Base-by-base conservation (phyloP, 1,140 invertebrate genomes). In the Ooceraea biroi region DNA sequence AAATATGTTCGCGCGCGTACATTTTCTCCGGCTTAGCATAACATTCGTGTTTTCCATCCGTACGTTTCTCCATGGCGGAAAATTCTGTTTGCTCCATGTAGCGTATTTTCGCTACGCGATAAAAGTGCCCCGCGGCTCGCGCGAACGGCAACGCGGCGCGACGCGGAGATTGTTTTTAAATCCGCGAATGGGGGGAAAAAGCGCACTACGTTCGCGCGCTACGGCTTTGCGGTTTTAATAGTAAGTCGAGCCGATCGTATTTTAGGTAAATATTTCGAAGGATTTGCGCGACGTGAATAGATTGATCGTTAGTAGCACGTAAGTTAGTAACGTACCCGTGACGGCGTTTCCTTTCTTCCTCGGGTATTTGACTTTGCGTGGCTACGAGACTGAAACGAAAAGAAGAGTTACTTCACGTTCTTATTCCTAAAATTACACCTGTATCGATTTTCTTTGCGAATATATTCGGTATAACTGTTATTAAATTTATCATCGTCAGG, bases 61-160 rank as follows among this genome's bases (percentile, higher is more conserved):
- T 80, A 65, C 76, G 50, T 80, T 80, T 80, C 46, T 77, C 76
- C 57, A 71, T 69, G 50, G 76, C 76, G 52, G 76, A 80, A 78
- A 80, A 80, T 71, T 57, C 65, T 80, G 50, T 80, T 80, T 80
- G 76, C 76, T 12, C 44, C 76, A 63, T 69, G 50, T 69, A 57
- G 76, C 76, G 57, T 80, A 80, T 80, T 71, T 80, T 71, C 57
- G 76, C 76, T 80, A 36, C 50, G 65, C 76, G 76, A 80, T 80
- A 80, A 80, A 80, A 80, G 76, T 80, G 76, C 76, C 76, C 76
- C 12, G 76, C 76, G 76, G 76, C 76, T 80, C 50, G 76, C 76
- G 65, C 76, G 76, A 69, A 22, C 76, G 19, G 25, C 63, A 55
- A 0, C 41, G 12, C 8, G 25, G 73, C 27, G 73, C 22, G 36